Base-by-base conservation (phyloP, 1,140 invertebrate species). In the Trichonephila inaurata region DNA sequence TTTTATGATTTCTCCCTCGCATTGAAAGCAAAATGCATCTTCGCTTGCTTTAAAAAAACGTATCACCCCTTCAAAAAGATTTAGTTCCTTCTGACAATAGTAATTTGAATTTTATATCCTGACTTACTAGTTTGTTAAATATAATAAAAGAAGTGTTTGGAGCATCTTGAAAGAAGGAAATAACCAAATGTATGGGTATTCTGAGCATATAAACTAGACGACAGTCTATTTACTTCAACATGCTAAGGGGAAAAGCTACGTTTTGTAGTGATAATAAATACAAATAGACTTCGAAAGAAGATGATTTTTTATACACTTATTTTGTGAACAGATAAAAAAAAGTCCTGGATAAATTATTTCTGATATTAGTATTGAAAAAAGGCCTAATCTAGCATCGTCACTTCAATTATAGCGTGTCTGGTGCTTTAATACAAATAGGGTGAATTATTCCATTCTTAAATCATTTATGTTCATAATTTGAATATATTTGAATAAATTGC, bases 141-240 rank as follows among this genome's bases (percentile, higher is more conserved):
- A 28, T 33, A 77, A 77, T 77, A 77, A 19, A 33, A 77, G 1
- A 77, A 77, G 16, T 77, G 28, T 77, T 77, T 77, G 33, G 28
- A 77, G 24, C 33, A 24, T 16, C 28, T 77, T 77, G 28, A 33
- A 77, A 40, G 14, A 77, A 40, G 33, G 72, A 77, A 51, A 16
- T 28, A 77, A 77, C 28, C 28, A 18, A 51, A 33, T 40, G 72
- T 6, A 40, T 77, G 28, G 18, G 33, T 40, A 77, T 77, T 33
- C 33, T 33, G 72, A 77, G 33, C 28, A 33, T 77, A 28, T 77
- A 77, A 77, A 33, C 0, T 33, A 40, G 72, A 28, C 16, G 72
- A 77, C 72, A 77, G 28, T 77, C 72, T 77, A 77, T 77, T 77
- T 77, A 28, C 72, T 77, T 77, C 16, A 40, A 77, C 33, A 40